Percentiles rank a stretch among this genome's conserved stretches.
Conservation (phyloP, 2,113 vertebrate species). For the Helogale parvula region DNA sequence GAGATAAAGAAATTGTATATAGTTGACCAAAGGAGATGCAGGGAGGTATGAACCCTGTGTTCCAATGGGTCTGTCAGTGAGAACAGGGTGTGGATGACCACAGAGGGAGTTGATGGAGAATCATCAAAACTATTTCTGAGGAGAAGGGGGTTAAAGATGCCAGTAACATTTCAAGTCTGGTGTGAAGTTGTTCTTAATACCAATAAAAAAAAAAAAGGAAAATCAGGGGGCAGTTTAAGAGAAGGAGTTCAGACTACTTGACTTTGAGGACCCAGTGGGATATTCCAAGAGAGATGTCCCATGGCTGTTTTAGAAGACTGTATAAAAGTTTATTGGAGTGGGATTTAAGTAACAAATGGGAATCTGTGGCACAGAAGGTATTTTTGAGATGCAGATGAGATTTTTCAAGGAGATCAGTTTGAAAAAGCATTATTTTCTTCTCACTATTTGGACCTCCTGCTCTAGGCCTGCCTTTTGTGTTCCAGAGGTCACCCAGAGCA, state of each 20-base stretch:
- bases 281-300: not conserved
- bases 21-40: not conserved
- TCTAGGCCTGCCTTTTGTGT: not conserved
- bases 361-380: not conserved
- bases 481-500: not conserved
- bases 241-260: not conserved
- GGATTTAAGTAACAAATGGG: not conserved
- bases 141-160: not conserved
- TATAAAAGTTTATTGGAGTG: not conserved
- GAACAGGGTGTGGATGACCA: too few species aligned
- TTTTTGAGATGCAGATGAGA: not conserved
- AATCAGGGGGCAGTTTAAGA: not conserved
- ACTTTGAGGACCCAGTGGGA: not conserved
- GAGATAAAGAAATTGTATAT: not conserved
- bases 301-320: not conserved
- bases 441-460: not conserved
- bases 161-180: not conserved
- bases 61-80: not conserved
- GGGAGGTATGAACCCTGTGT: not conserved
- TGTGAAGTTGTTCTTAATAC: not conserved
- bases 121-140: not conserved
- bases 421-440: not conserved
- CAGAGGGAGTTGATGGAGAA: not conserved
- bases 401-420: not conserved
- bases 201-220: not conserved